Conservation (phyloP, 2,888 invertebrate genomes). For the Eupithecia exiguata region DNA sequence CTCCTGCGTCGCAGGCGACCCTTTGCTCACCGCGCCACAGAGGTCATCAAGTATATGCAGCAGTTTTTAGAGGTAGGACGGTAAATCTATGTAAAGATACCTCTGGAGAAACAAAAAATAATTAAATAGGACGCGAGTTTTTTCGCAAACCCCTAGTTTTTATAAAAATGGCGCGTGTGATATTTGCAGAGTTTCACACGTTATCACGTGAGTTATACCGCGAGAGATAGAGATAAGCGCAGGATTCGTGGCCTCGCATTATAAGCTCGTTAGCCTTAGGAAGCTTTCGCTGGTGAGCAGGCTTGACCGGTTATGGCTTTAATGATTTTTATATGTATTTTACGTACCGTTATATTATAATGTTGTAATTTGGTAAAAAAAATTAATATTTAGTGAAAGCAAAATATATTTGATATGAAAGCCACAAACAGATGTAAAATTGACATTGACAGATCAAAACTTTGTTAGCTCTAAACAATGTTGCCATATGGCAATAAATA, state of each 20-base stretch:
- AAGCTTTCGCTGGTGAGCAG: constrained; percentile 61
- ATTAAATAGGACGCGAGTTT: not conserved
- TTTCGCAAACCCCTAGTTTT: not conserved
- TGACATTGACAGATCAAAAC: no score
- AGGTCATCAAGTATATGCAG: not conserved
- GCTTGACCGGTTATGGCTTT: constrained; percentile 46
- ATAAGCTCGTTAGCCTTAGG: constrained; percentile 77
- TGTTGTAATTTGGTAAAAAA: no score
- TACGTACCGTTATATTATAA: no score
- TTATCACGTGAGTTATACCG: constrained; percentile 72
- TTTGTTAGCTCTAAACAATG: no score
- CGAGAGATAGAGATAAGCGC: constrained; percentile 72
- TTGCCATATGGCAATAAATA: no score
- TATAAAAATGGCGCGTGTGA: constrained; percentile 6
- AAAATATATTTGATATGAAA: no score
- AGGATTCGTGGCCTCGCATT: constrained; percentile 69
- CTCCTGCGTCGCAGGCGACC: no score
- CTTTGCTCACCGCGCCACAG: no score
- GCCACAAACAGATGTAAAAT: no score
- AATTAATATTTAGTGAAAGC: not conserved
- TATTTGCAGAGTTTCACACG: constrained; percentile 59
- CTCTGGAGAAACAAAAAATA: not conserved
- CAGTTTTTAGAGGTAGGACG: no score
- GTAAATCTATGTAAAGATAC: not conserved
- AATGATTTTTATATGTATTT: constrained; percentile 34